Percentiles rank a stretch among this genome's conserved stretches.
Conservation (phyloP, 1,140 invertebrate genomes). For the Drosophila arizonae region DNA sequence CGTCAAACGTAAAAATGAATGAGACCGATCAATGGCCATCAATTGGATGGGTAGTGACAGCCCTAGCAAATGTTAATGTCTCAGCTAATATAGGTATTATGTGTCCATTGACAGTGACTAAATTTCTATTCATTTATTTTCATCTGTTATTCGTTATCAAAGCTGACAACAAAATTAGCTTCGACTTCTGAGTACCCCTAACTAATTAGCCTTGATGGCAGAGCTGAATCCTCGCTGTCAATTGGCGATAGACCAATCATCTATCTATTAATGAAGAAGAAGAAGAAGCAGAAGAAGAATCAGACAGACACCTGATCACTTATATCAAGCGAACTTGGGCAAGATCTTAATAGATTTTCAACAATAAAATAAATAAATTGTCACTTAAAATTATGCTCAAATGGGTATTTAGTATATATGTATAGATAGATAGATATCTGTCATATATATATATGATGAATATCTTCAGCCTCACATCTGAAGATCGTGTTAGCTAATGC, state of each 20-base stretch:
- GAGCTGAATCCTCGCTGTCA: too few species aligned
- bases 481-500: background rate
- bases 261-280: too few species aligned
- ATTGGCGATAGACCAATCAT: too few species aligned
- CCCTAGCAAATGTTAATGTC: constrained; percentile 18
- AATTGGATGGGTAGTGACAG: constrained; percentile 12
- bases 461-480: background rate
- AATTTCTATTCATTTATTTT: background rate
- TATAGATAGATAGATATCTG: too few species aligned
- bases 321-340: too few species aligned
- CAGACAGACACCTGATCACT: too few species aligned
- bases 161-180: background rate
- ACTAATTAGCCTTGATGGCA: too few species aligned
- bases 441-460: background rate
- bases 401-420: too few species aligned
- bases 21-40: background rate
- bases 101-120: background rate
- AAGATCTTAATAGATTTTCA: too few species aligned
- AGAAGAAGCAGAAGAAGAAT: too few species aligned
- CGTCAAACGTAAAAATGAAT: background rate
- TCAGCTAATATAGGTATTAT: background rate
- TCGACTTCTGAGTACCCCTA: background rate
- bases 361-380: too few species aligned
- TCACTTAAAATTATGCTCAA: too few species aligned
- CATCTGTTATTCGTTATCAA: constrained; percentile 22